Evolutionary conservation across 2,113 vertebrate genomes (phyloP).

Genomic region (Pachyramphus minor): DNA sequence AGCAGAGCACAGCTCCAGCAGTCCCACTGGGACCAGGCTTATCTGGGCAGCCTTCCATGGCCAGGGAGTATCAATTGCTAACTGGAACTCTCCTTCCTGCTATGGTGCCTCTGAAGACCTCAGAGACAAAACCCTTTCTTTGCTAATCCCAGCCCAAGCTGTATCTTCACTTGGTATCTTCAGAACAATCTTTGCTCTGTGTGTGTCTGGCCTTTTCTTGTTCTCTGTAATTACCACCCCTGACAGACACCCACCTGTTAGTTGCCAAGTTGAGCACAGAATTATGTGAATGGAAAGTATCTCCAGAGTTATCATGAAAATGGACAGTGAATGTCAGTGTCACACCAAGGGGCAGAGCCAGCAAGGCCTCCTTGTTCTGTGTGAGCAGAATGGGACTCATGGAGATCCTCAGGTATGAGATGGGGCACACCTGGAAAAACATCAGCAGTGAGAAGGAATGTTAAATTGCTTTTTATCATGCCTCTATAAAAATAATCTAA

Average conservation of each 20-base stretch:
- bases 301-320: slow-evolving; percentile 85
- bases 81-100: neutral
- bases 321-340: slow-evolving; percentile 84
- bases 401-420: slow-evolving; percentile 88
- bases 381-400: slow-evolving; percentile 80
- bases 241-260: slow-evolving; percentile 79
- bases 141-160: neutral
- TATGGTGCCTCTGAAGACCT: neutral
- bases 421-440: slow-evolving; percentile 83
- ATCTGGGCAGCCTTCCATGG: neutral
- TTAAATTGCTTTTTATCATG: neutral
- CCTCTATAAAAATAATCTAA: neutral
- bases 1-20: neutral
- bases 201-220: neutral
- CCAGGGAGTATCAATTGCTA: neutral
- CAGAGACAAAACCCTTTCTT: neutral
- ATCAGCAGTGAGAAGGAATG: neutral
- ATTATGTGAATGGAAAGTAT: slow-evolving; percentile 85
- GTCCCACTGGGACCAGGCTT: neutral
- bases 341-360: slow-evolving; percentile 84
- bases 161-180: neutral
- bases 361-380: slow-evolving; percentile 67
- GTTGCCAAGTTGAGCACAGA: slow-evolving; percentile 82
- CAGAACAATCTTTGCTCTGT: neutral
- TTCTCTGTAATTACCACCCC: neutral